phyloP scores from a whole-genome alignment of 2,797 vertebrate species.

The Enteromius radiatus region DNA sequence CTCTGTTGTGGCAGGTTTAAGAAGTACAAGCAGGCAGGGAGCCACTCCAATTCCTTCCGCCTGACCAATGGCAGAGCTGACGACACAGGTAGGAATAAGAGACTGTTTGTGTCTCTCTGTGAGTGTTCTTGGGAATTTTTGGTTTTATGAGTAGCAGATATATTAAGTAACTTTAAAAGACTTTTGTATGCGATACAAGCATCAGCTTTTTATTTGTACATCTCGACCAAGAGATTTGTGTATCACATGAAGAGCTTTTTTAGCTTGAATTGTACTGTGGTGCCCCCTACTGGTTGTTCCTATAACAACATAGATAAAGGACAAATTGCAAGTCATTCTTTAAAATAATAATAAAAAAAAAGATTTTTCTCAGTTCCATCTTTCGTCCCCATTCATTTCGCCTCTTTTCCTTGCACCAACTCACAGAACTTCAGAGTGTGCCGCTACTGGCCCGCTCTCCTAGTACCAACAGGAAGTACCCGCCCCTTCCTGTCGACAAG shows the following conservation, averaged over 20 bases:
- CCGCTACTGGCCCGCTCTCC: constrained; percentile 95
- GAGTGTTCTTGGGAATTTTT: neutral
- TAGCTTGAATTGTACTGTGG: constrained; percentile 65
- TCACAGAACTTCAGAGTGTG: constrained; percentile 93
- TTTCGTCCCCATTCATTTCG: constrained; percentile 16
- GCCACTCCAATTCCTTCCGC: constrained; percentile 96
- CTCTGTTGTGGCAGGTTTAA: constrained; percentile 86
- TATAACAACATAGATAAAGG: neutral
- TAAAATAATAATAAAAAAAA: neutral
- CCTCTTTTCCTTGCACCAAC: constrained; percentile 61
- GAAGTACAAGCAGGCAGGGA: constrained; percentile 98
- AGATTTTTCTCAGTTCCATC: fast-evolving
- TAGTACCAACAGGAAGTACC: constrained; percentile 98
- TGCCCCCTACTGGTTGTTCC: constrained; percentile 71
- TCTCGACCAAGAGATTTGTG: neutral
- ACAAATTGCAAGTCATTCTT: constrained; percentile 35
- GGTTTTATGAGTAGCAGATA: neutral
- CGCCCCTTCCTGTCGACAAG: constrained; percentile 93
- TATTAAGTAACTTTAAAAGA: neutral
- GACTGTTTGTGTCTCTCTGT: neutral
- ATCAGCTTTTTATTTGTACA: neutral
- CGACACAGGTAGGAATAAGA: constrained; percentile 85
- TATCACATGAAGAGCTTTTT: neutral
- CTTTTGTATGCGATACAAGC: neutral
- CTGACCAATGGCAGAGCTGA: constrained; percentile 93